These are phyloP conservation scores for Protonemura montana DNA, from an alignment of 2,888 invertebrate genomes.

Conservation along the genomic window DNA sequence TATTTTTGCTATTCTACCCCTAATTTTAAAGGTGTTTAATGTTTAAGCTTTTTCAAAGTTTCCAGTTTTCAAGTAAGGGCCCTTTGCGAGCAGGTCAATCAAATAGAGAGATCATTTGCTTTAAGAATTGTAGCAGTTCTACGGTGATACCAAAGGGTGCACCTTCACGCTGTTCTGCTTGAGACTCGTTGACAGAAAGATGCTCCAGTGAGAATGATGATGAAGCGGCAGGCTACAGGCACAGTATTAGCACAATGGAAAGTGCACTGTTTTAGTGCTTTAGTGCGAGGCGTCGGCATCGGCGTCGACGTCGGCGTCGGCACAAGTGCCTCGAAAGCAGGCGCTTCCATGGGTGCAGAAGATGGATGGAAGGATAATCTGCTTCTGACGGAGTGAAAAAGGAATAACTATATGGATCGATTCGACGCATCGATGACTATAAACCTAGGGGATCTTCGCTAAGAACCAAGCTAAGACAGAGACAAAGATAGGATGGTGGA, in stretches of 20 bases:
- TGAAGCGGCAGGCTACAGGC: neutral
- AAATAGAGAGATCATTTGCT: no score
- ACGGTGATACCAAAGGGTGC: no score
- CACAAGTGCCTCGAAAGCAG: neutral
- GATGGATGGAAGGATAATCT: conserved; percentile 12
- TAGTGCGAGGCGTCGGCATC: neutral
- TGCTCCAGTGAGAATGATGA: neutral
- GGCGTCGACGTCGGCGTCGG: neutral
- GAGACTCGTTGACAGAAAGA: neutral
- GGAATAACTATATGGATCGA: neutral
- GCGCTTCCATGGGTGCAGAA: neutral
- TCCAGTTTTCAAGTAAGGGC: no score
- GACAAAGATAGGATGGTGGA: neutral
- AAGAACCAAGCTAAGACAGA: neutral
- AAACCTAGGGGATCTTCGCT: neutral
- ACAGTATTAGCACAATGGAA: neutral
- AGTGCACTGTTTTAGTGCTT: neutral
- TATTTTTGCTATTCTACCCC: no score
- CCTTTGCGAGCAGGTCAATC: no score
- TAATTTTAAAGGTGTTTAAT: no score
- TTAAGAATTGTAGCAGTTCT: no score
- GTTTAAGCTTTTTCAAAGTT: no score
- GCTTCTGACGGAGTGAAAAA: conserved; percentile 4
- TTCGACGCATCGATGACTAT: neutral
- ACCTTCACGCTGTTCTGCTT: no score